Evolutionary conservation across 2,113 vertebrate genomes (phyloP).

Genomic region (Struthio camelus): DNA sequence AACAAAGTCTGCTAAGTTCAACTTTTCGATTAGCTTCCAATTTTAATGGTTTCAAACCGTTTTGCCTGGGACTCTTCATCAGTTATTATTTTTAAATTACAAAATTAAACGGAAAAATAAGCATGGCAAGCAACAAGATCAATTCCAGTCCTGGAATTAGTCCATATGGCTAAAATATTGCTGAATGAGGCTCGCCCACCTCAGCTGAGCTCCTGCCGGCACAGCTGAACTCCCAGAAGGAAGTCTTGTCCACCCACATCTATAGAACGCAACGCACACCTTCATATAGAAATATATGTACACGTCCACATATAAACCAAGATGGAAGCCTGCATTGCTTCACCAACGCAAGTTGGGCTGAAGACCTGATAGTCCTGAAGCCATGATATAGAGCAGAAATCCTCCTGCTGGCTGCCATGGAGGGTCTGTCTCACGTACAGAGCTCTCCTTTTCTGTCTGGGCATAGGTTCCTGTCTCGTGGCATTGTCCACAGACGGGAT

Average conservation of each 20-base stretch:
- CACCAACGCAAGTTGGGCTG: not conserved
- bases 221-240: not conserved
- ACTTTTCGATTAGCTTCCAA: not conserved
- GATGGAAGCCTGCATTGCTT: not conserved
- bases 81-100: not conserved
- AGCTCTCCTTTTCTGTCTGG: not conserved
- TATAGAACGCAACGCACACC: not conserved
- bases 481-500: not conserved
- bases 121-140: not conserved
- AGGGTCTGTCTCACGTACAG: not conserved
- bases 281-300: accelerated
- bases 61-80: not conserved
- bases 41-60: not conserved
- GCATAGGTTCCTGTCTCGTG: not conserved
- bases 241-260: not conserved
- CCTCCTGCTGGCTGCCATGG: not conserved
- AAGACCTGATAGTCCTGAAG: not conserved
- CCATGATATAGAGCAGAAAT: not conserved
- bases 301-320: not conserved
- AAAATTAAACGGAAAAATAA: not conserved
- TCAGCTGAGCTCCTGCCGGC: not conserved
- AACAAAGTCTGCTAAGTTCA: not conserved
- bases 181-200: not conserved
- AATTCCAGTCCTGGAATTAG: not conserved
- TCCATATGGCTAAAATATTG: not conserved